Percentiles rank a stretch among this genome's conserved stretches.
Evolutionary conservation across 2,797 vertebrate species (phyloP).

Genomic region (Channallabes apus): DNA sequence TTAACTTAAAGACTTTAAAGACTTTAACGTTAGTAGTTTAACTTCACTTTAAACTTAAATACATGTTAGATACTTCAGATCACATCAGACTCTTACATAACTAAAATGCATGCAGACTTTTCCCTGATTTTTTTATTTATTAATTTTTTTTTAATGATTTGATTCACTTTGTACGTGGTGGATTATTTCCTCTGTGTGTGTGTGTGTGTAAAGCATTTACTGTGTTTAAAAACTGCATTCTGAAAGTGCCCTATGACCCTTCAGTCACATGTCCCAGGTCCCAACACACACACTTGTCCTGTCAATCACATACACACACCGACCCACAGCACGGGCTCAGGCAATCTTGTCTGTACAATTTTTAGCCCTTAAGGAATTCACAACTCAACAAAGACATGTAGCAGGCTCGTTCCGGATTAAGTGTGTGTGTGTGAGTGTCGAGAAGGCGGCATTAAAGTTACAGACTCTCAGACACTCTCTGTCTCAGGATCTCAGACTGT

Average conservation of each 20-base stretch:
- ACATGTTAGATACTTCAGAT: neutral
- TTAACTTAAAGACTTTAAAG: too few species aligned
- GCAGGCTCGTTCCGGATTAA: neutral
- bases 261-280: constrained; percentile 13
- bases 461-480: neutral
- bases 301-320: constrained; percentile 37
- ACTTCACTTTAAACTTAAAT: neutral
- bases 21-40: too few species aligned
- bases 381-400: neutral
- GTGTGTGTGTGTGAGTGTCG: neutral
- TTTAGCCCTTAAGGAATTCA: neutral
- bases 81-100: neutral
- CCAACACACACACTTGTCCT: constrained; percentile 34
- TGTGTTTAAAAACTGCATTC: constrained; percentile 23
- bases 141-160: neutral
- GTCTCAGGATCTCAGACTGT: neutral
- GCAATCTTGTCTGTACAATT: neutral
- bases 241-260: constrained; percentile 24
- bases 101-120: neutral
- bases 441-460: neutral
- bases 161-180: neutral
- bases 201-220: neutral
- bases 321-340: neutral
- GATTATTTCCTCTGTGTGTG: neutral
- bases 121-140: neutral